phyloP scores from a whole-genome alignment of 1,140 invertebrate genomes.

The Leptinotarsa lineolata region DNA sequence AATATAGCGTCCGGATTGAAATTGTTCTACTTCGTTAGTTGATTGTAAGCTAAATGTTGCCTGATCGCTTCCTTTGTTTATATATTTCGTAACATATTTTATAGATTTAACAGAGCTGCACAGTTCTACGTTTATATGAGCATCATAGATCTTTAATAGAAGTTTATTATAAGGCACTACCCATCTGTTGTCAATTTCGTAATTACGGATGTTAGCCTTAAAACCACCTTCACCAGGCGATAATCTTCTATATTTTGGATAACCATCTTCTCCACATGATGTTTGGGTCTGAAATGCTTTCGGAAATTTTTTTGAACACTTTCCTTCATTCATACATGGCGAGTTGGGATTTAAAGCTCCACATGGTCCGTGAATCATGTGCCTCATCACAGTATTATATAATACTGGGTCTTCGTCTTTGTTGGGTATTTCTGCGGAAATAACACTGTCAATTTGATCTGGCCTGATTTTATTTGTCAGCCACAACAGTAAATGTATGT shows the following conservation, averaged over 20 bases:
- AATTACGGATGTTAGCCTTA: constrained; percentile 10
- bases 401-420: constrained; percentile 52
- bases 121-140: constrained; percentile 56
- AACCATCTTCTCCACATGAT: constrained; percentile 47
- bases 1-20: too few species aligned
- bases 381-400: constrained; percentile 53
- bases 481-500: too few species aligned
- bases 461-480: too few species aligned
- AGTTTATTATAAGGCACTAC: constrained; percentile 55
- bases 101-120: constrained; percentile 52
- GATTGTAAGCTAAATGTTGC: background rate
- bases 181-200: constrained; percentile 46
- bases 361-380: constrained; percentile 64
- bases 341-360: constrained; percentile 56
- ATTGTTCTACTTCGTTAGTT: too few species aligned
- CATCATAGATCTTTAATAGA: constrained; percentile 49
- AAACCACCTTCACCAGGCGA: constrained; percentile 48
- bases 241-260: constrained; percentile 56
- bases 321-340: constrained; percentile 59
- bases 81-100: constrained; percentile 59
- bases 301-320: constrained; percentile 58
- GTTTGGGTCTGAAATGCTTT: constrained; percentile 50
- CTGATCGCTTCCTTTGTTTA: constrained; percentile 55
- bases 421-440: constrained; percentile 63
- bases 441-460: too few species aligned